Evolutionary conservation across 2,888 invertebrate species (phyloP).

Genomic region (Pogonocherus hispidulus): DNA sequence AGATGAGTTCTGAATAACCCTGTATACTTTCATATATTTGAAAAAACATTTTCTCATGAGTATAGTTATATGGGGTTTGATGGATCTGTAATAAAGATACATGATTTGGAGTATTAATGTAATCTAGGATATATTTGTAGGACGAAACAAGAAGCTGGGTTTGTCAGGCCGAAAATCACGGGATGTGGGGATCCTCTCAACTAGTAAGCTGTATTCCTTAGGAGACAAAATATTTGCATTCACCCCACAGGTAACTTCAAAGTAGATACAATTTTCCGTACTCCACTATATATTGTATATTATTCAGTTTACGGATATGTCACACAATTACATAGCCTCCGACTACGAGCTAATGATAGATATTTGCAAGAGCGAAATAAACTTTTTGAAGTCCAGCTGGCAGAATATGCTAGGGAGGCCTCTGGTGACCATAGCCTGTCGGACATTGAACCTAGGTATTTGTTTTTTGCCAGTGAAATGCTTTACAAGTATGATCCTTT

Average conservation of each 20-base stretch:
- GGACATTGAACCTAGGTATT: constrained; percentile 91
- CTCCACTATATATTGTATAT: constrained; percentile 47
- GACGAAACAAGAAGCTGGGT: constrained; percentile 92
- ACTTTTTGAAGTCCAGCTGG: constrained; percentile 99
- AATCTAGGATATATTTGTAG: constrained; percentile 68
- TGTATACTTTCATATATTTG: too few species aligned
- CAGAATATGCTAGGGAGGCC: constrained; percentile 97
- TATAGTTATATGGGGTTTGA: too few species aligned
- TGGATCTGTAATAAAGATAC: too few species aligned
- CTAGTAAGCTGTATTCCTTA: constrained; percentile 96
- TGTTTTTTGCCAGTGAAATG: constrained; percentile 16
- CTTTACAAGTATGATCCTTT: constrained; percentile 27
- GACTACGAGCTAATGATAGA: constrained; percentile 98
- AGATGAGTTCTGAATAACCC: too few species aligned
- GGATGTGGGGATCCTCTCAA: constrained; percentile 97
- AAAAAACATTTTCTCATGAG: too few species aligned
- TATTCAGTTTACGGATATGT: constrained; percentile 95
- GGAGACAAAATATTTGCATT: constrained; percentile 98
- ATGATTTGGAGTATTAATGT: too few species aligned
- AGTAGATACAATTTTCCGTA: neutral
- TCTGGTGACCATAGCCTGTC: constrained; percentile 90
- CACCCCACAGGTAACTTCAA: constrained; percentile 92
- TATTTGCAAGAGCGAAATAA: constrained; percentile 96
- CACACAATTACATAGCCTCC: constrained; percentile 97
- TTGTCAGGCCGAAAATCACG: constrained; percentile 95